phyloP scores from a whole-genome alignment of 2,797 vertebrate species.

The Furcifer pardalis region DNA sequence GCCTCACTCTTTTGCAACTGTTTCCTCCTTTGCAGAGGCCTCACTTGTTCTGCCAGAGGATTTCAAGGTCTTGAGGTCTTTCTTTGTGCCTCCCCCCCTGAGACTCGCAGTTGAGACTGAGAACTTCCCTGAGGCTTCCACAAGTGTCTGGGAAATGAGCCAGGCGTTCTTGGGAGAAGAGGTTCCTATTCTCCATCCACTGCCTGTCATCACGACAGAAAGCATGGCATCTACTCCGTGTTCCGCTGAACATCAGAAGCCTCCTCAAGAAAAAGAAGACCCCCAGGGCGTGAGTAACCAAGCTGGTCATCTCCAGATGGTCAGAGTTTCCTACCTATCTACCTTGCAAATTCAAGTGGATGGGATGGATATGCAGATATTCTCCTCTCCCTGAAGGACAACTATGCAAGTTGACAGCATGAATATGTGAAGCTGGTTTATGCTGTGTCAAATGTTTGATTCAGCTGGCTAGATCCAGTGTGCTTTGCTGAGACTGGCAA shows the following conservation, averaged over 20 bases:
- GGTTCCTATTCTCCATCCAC: constrained; percentile 31
- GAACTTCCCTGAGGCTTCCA: constrained; percentile 5
- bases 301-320: background rate
- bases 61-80: background rate
- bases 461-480: background rate
- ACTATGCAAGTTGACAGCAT: background rate
- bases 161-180: constrained; percentile 62
- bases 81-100: constrained; percentile 18
- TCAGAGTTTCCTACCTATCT: too few relatives aligned
- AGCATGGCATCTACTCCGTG: background rate
- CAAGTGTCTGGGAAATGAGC: constrained; percentile 35
- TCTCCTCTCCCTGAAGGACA: background rate
- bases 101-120: background rate
- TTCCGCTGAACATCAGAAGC: background rate
- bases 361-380: background rate
- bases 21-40: background rate
- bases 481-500: background rate
- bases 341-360: too few relatives aligned
- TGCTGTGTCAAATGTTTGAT: too few relatives aligned
- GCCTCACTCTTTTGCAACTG: background rate
- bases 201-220: background rate
- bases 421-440: background rate
- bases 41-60: background rate
- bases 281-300: constrained; percentile 9
- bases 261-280: background rate